A percentile compares a stretch with the other conserved stretches of the same genome.
phyloP scores from a whole-genome alignment of 2,113 vertebrate genomes.

The Pleuronectes platessa region DNA sequence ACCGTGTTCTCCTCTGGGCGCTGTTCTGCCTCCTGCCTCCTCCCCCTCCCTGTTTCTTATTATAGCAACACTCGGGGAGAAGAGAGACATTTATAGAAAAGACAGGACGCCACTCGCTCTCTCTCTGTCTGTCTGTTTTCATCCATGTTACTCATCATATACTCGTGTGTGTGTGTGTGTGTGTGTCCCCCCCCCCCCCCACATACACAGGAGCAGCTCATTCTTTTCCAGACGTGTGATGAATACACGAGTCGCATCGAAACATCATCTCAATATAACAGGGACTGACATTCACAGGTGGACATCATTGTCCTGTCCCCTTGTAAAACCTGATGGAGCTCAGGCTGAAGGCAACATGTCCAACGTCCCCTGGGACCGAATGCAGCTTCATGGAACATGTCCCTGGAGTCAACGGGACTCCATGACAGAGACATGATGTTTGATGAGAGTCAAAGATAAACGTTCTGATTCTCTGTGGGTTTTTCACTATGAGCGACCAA shows the following conservation, averaged over 20 bases:
- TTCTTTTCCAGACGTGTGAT: constrained; percentile 28
- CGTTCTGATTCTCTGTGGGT: too few species aligned
- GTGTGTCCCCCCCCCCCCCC: neutral
- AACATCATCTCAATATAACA: constrained; percentile 13
- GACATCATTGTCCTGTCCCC: constrained; percentile 3
- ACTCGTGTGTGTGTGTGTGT: neutral
- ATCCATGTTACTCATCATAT: constrained; percentile 39
- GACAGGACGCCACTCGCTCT: constrained; percentile 44
- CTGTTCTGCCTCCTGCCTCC: constrained; percentile 55
- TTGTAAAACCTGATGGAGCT: neutral
- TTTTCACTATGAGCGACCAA: too few species aligned
- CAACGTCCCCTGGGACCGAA: too few species aligned
- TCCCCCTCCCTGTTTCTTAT: constrained; percentile 66
- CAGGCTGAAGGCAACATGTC: neutral
- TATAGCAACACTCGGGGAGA: constrained; percentile 73
- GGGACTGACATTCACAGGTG: constrained; percentile 1
- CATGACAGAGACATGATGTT: too few species aligned
- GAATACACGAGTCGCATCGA: neutral
- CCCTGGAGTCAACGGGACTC: too few species aligned
- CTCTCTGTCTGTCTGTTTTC: constrained; percentile 48
- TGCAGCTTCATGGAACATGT: too few species aligned
- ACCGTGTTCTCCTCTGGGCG: constrained; percentile 42
- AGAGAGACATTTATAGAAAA: constrained; percentile 68
- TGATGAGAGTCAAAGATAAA: too few species aligned
- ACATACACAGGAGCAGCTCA: constrained; percentile 3